Evolutionary conservation across 2,113 vertebrate species (phyloP), one percentile per base, ranked within the genome.

Genomic region (Plotosus lineatus): DNA sequence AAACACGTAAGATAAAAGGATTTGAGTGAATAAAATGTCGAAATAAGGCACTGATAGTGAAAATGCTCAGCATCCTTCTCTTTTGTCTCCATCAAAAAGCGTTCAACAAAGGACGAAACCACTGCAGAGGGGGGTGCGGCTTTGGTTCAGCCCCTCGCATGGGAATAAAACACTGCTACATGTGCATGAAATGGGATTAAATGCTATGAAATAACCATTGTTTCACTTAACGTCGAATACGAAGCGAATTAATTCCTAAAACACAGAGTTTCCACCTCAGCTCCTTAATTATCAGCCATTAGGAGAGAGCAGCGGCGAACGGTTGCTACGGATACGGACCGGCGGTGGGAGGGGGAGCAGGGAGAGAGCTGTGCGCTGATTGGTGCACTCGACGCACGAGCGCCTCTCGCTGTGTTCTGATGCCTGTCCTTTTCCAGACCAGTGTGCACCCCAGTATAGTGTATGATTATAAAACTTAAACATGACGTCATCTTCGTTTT

Each of bases 51-150:
- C 3, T 9, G 17, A 38, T 8, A 14, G 65, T 44, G 65, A 69
- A 23, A 33, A 73, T 73, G 4, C 42, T 33, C 8, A 19, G 40
- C 55, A 46, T 46, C 58, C 7, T n/a, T 50, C 21, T 10, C 60
- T 46, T 65, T 78, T 78, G 76, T 78, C 58, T 26, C 50, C 75
- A 38, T 78, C 44, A 77, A 12, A 51, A 63, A 51, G 36, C 58
- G 1, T 36, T 17, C 3, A 78, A 78, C 76, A 78, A 78, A 78
- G 60, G 76, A 50, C 60, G n/a, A 2, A 65, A 78, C 58, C 58
- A 78, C 60, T 65, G 60, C 28, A 21, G 60, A 23, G 53, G 73
- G 72, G 31, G 72, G 48, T 21, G n/a, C 5, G 51, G 28, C 3
- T 33, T 23, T 4, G 55, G 14, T 10, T 31, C 2, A 7, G 12